phyloP scores from a whole-genome alignment of 2,797 vertebrate species.

The Acrocephalus scirpaceus region DNA sequence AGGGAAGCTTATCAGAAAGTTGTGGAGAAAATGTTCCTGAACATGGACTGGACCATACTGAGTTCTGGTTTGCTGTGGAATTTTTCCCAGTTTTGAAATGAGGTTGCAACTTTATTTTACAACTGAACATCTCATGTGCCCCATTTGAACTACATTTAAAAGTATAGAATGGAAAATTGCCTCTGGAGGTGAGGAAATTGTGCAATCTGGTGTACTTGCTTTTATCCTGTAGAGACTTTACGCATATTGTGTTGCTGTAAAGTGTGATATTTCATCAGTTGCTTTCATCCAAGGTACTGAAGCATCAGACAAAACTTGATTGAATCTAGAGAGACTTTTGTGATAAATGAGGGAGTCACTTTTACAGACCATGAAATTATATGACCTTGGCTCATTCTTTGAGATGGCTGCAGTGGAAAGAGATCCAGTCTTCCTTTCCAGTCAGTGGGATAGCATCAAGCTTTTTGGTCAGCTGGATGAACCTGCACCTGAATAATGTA shows the following conservation, averaged over 20 bases:
- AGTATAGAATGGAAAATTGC: neutral
- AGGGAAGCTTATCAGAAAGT: neutral
- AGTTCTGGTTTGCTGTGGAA: neutral
- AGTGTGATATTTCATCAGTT: neutral
- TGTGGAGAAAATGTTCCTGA: neutral
- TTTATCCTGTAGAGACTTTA: neutral
- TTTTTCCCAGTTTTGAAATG: neutral
- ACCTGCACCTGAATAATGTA: neutral
- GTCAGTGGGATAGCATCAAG: neutral
- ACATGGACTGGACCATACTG: no score
- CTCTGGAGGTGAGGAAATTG: neutral
- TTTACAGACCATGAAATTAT: neutral
- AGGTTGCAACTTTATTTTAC: neutral
- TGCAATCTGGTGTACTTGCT: neutral
- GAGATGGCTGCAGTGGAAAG: neutral
- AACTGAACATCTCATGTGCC: neutral
- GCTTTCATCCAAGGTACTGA: neutral
- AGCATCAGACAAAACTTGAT: neutral
- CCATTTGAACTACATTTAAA: neutral
- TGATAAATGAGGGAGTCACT: neutral
- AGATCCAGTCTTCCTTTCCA: neutral
- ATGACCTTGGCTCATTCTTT: neutral
- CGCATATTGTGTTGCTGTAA: rapidly evolving
- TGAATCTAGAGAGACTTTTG: neutral
- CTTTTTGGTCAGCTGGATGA: neutral